Evolutionary conservation across 2,797 vertebrate genomes (phyloP).

Genomic region (Carduelis carduelis): DNA sequence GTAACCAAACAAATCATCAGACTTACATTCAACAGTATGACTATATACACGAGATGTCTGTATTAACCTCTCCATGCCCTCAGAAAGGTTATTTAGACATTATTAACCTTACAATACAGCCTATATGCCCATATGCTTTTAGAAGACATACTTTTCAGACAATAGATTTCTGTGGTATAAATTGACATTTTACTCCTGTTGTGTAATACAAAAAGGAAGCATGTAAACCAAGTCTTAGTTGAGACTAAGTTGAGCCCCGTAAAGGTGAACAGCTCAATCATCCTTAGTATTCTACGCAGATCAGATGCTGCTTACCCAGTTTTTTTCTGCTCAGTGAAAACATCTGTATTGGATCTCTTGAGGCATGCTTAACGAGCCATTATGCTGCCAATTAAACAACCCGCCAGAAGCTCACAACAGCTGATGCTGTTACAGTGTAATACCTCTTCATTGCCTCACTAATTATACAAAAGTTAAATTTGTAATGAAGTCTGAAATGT

Average conservation of each 20-base stretch:
- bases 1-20: not conserved
- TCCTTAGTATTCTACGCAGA: constrained; percentile 42
- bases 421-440: constrained; percentile 3
- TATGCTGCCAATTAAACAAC: constrained; percentile 73
- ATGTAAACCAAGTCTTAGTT: not conserved
- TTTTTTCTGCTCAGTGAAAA: constrained; percentile 63
- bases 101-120: not conserved
- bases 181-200: not conserved
- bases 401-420: constrained; percentile 52
- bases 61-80: not conserved
- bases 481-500: constrained; percentile 58
- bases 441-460: constrained; percentile 61
- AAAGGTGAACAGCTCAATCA: not conserved
- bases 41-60: rapidly evolving
- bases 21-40: not conserved
- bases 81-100: not conserved
- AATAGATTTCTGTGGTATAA: not conserved
- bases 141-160: not conserved
- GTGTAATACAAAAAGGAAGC: not conserved
- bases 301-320: constrained; percentile 39
- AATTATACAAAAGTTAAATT: constrained; percentile 71
- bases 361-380: constrained; percentile 72
- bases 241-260: not conserved
- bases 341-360: constrained; percentile 50
- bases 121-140: not conserved